Evolutionary conservation across 2,888 invertebrate genomes (phyloP).

Genomic region (Steinernema scapterisci): DNA sequence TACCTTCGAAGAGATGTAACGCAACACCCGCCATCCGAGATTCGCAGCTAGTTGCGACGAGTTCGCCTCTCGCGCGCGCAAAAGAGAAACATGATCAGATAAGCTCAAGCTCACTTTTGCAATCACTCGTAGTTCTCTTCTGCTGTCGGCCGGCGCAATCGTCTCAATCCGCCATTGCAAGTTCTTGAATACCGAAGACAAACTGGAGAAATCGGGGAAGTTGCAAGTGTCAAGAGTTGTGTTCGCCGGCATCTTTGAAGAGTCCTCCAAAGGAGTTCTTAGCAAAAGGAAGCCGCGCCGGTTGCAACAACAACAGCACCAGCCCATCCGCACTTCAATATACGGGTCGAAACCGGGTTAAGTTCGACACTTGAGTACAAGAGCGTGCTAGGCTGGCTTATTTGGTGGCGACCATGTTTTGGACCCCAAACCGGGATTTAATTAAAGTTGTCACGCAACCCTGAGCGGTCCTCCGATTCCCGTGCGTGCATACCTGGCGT

Average conservation of each 20-base stretch:
- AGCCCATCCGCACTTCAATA: not conserved
- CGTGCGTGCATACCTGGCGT: conserved; percentile 16
- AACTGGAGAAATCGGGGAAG: not conserved
- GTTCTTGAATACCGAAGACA: not conserved
- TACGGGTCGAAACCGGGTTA: conserved; percentile 26
- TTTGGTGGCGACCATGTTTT: not conserved
- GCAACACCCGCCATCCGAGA: not conserved
- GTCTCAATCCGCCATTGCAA: not conserved
- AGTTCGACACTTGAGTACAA: conserved; percentile 26
- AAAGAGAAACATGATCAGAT: conserved; percentile 32
- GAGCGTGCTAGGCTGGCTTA: conserved; percentile 10
- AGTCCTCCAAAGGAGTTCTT: conserved; percentile 6
- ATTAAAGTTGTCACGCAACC: conserved; percentile 28
- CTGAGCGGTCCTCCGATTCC: not conserved
- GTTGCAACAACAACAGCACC: conserved; percentile 26
- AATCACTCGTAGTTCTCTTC: not conserved
- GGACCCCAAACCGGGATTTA: conserved; percentile 4
- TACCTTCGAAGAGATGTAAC: conserved; percentile 29
- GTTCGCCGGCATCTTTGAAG: conserved; percentile 26
- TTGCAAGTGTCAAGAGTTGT: not conserved
- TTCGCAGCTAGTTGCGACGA: conserved; percentile 15
- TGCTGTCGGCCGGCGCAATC: not conserved
- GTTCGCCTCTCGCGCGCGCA: conserved; percentile 23
- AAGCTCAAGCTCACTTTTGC: conserved; percentile 16
- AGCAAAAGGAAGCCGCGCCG: conserved; percentile 13